These are phyloP conservation scores for Fringilla coelebs DNA, from an alignment of 2,797 vertebrate genomes.

Conservation along the genomic window DNA sequence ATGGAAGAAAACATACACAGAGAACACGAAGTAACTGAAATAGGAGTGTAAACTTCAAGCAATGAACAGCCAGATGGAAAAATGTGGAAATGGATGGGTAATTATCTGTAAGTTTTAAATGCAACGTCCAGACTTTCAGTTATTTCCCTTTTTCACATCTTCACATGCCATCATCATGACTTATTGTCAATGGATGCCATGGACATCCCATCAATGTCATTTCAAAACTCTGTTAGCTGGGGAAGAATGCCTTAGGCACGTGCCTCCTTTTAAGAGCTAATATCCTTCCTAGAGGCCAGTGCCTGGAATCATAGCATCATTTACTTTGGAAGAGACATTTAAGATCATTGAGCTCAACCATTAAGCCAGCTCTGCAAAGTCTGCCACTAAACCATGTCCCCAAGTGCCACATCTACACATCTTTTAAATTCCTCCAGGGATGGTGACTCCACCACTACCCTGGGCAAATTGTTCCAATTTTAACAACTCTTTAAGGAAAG, in stretches of 20 bases:
- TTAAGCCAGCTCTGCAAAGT: not conserved
- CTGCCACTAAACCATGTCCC: not conserved
- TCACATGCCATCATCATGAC: not conserved
- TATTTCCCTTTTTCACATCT: not conserved
- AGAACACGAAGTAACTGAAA: not conserved
- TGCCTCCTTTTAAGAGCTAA: not conserved
- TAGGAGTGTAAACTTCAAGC: not conserved
- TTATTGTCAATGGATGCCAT: not conserved
- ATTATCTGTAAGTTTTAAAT: not conserved
- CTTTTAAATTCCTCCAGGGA: not conserved
- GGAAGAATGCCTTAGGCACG: not conserved
- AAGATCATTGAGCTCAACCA: not conserved
- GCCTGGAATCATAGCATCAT: not conserved
- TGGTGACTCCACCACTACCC: no score
- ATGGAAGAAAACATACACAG: not conserved
- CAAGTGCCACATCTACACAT: fast-evolving
- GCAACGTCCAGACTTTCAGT: not conserved
- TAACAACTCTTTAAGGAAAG: not conserved
- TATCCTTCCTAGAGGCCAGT: not conserved
- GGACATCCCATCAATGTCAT: not conserved
- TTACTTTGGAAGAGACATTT: not conserved
- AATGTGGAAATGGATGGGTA: not conserved
- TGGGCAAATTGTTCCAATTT: not conserved
- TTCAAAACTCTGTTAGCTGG: not conserved
- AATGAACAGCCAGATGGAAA: not conserved